Percentiles rank a stretch among this genome's conserved stretches.
phyloP scores from a whole-genome alignment of 2,888 invertebrate genomes.

The Chrysotoxum bicinctum region DNA sequence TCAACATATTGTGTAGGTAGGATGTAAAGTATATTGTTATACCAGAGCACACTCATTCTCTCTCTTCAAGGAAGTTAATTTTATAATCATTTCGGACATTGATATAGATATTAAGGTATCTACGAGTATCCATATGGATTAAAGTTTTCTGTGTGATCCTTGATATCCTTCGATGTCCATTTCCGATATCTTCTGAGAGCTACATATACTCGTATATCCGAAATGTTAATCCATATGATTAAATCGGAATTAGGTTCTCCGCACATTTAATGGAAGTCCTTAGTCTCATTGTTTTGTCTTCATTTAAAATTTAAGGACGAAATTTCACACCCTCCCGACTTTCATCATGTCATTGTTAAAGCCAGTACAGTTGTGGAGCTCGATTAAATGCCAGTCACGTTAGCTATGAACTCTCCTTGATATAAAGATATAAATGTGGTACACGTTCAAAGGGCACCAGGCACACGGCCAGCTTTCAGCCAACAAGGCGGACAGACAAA shows the following conservation, averaged over 20 bases:
- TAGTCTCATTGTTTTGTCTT: slow-evolving; percentile 51
- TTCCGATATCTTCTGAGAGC: neutral
- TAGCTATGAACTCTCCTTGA: slow-evolving; percentile 46
- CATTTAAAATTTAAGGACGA: slow-evolving; percentile 52
- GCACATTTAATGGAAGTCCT: slow-evolving; percentile 54
- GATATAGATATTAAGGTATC: neutral
- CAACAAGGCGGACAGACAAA: slow-evolving; percentile 18
- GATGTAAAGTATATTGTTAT: slow-evolving; percentile 20
- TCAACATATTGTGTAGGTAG: neutral
- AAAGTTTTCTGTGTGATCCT: slow-evolving; percentile 39
- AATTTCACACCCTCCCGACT: slow-evolving; percentile 9
- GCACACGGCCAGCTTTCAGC: neutral
- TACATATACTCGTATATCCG: slow-evolving; percentile 13
- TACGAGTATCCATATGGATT: neutral
- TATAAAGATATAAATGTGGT: neutral
- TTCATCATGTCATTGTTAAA: neutral
- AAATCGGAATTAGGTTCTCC: slow-evolving; percentile 62
- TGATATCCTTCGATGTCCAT: slow-evolving; percentile 36
- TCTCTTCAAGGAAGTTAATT: neutral
- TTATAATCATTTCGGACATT: slow-evolving; percentile 14
- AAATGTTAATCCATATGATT: slow-evolving; percentile 56
- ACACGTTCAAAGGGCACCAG: slow-evolving; percentile 22
- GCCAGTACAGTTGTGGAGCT: neutral
- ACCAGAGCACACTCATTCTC: neutral
- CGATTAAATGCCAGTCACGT: slow-evolving; percentile 64